Evolutionary conservation across 1,140 invertebrate genomes (phyloP), one percentile per base, ranked within the genome.

Genomic region (Papilio glaucus): DNA sequence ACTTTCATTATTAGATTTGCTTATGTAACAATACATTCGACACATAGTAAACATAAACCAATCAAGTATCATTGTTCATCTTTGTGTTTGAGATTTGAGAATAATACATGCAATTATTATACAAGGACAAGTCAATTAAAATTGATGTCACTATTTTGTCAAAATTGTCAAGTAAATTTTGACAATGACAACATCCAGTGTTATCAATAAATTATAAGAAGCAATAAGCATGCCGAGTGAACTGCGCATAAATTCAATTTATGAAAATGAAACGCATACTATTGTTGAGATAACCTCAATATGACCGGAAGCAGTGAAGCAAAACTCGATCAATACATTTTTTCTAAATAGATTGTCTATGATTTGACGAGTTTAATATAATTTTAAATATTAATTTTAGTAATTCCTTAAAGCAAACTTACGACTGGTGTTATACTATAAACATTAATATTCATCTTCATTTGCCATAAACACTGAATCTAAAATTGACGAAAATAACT

Each of bases 41-140:
- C n/a, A 45, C n/a, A 45, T n/a, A 21, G 45, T 49, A n/a, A 18
- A 49, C 18, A 18, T 49, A 49, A 49, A 49, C 42, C 39, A 41
- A 13, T 13, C 15, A 18, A 49, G 5, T 45, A 6, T 45, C 42
- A 49, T 18, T 49, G 0, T 49, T 49, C 18, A 4, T 15, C 10
- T 73, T 57, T 71, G 72, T 72, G 72, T 62, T 37, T 97, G 6
- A 39, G 24, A n/a, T n/a, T n/a, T n/a, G n/a, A n/a, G n/a, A n/a
- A n/a, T 37, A 65, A 65, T 15, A 39, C 10, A 8, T 12, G n/a
- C 6, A 63, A 7, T 38, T n/a, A 63, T 63, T 10, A 10, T 12
- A 15, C 13, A 37, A 18, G 6, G 33, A 18, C 9, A 3, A 26
- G 33, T 9, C 9, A 3, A 26, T 15, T 26, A 29, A 12, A 63